Base-by-base conservation (phyloP, 2,888 invertebrate species). In the Caenorhabditis sp. region DNA sequence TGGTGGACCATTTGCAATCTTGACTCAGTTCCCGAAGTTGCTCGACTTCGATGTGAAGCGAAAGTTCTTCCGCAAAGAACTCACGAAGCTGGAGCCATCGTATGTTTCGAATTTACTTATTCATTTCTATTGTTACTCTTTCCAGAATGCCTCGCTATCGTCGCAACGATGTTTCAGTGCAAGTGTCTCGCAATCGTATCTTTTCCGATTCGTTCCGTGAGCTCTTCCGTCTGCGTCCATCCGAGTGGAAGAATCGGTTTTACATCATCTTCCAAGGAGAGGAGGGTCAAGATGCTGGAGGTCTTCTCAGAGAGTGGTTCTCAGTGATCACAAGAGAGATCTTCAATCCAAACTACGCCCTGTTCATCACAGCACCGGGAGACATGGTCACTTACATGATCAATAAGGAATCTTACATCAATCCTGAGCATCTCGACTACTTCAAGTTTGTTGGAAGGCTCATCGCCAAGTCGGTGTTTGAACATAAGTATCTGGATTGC, bases 201-300 rank as follows among this genome's bases (percentile, higher is more conserved):
- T 96, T 96, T 92, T 96, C 96, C 92, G 96, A 96, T 91, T 96
- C 96, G 0, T 96, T 96, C 93, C 94, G 96, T 73, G 96, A 96
- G 91, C 93, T 96, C 64, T 96, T 96, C 92, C 94, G 96, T 47
- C 94, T 96, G 68, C 94, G 95, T 51, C 95, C 95, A 0, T 95
- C 96, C 90, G 96, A 96, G 92, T 96, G 96, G 96, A 96, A 96
- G 92, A 96, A 96, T 93, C 94, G 96, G 63, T 96, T 96, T 93
- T 96, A 96, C 92, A 96, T 96, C 90, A 96, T 96, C 0, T 96
- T 96, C 93, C 96, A 96, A 94, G 96, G 87, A 64, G 96, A 96
- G 93, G 96, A 96, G 93, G 96, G 96, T 2, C 96, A 96, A 93
- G 96, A 96, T 93, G 96, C 96, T 38, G 96, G 96, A 75, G 96